These are phyloP conservation scores for Microvelia longipes DNA, from an alignment of 1,140 invertebrate species.

Conservation along the genomic window DNA sequence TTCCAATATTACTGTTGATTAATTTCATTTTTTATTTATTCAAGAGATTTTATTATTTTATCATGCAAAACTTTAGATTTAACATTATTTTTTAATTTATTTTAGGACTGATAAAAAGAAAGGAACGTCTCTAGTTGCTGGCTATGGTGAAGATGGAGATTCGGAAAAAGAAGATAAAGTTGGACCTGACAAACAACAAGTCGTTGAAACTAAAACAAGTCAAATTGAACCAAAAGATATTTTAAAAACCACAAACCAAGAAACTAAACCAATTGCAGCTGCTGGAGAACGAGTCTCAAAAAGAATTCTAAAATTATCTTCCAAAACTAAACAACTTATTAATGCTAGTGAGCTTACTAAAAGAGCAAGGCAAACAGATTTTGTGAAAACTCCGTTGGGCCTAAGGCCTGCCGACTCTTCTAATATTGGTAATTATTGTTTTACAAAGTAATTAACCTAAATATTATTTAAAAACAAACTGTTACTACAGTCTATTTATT, in stretches of 20 bases:
- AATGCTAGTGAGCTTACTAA: slow-evolving; percentile 17
- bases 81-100: slow-evolving; percentile 4
- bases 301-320: slow-evolving; percentile 16
- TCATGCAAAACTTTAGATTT: too few relatives aligned
- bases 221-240: too few relatives aligned
- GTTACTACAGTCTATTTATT: too few relatives aligned
- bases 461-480: too few relatives aligned
- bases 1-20: too few relatives aligned
- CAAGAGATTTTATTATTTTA: too few relatives aligned
- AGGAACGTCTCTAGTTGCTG: slow-evolving; percentile 38
- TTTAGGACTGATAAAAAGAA: neutral
- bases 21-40: too few relatives aligned
- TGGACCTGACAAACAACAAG: slow-evolving; percentile 4
- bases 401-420: slow-evolving; percentile 12
- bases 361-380: slow-evolving; percentile 16
- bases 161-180: slow-evolving; percentile 30
- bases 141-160: slow-evolving; percentile 40
- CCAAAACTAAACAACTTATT: slow-evolving; percentile 20
- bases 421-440: neutral
- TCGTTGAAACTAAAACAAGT: too few relatives aligned
- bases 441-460: too few relatives aligned
- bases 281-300: neutral
- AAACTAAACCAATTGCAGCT: neutral
- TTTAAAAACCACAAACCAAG: slow-evolving; percentile 1
- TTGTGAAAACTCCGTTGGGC: slow-evolving; percentile 10